phyloP scores from a whole-genome alignment of 1,140 invertebrate species.

The Magallana ariakensis region DNA sequence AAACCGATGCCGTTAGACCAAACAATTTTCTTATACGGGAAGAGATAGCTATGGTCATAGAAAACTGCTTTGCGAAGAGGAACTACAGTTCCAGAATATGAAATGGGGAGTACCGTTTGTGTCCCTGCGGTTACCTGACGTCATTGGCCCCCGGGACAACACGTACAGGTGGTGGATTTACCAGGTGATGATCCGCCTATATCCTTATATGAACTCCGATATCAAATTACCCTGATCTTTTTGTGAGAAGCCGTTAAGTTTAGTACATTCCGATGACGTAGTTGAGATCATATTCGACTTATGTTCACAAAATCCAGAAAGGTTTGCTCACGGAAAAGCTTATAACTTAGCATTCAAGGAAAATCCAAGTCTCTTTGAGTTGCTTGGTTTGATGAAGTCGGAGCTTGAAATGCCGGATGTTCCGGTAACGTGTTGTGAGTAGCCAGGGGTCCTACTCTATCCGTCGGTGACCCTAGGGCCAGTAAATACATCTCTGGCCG shows the following conservation, averaged over 20 bases:
- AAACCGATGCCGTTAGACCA: constrained; percentile 78
- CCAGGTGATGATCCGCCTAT: constrained; percentile 80
- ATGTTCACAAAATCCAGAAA: constrained; percentile 60
- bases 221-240: constrained; percentile 76
- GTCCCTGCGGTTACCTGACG: constrained; percentile 80
- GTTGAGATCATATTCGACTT: constrained; percentile 73
- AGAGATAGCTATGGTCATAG: constrained; percentile 79
- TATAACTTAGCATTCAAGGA: constrained; percentile 80
- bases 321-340: constrained; percentile 72
- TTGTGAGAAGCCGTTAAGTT: constrained; percentile 76
- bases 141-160: constrained; percentile 81
- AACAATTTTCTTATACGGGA: constrained; percentile 64
- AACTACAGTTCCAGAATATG: constrained; percentile 65
- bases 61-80: constrained; percentile 80
- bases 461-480: constrained; percentile 80
- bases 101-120: constrained; percentile 76
- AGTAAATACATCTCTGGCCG: constrained; percentile 78
- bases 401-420: constrained; percentile 64
- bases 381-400: constrained; percentile 72
- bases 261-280: constrained; percentile 81
- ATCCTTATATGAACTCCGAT: constrained; percentile 67
- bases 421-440: constrained; percentile 64
- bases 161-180: constrained; percentile 81
- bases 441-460: constrained; percentile 76
- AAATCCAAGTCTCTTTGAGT: constrained; percentile 70